Percentiles rank a stretch among this genome's conserved stretches.
These are phyloP conservation scores for Scrobipalpa atriplicella DNA, from an alignment of 2,888 invertebrate genomes.

Conservation along the genomic window DNA sequence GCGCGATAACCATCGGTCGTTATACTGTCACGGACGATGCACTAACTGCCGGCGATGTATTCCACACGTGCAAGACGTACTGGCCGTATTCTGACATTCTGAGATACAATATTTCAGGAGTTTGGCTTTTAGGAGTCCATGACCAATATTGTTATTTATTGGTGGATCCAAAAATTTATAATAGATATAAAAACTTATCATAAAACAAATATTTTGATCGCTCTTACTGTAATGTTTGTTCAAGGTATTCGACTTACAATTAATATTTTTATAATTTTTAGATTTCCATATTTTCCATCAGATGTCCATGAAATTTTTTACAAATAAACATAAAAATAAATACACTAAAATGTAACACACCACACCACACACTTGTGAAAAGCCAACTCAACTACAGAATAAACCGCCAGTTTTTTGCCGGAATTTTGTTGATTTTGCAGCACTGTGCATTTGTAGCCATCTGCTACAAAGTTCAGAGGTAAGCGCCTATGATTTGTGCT, in stretches of 20 bases:
- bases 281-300: too few species aligned
- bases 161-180: too few species aligned
- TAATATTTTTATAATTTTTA: too few species aligned
- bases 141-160: too few species aligned
- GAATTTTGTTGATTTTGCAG: slow-evolving; percentile 45
- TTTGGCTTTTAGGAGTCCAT: neutral
- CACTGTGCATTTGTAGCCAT: slow-evolving; percentile 34
- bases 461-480: neutral
- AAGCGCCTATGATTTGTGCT: slow-evolving; percentile 74
- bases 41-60: slow-evolving; percentile 66
- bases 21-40: slow-evolving; percentile 74
- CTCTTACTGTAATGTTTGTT: too few species aligned
- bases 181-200: too few species aligned
- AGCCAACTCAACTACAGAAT: neutral
- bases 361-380: too few species aligned
- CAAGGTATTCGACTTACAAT: too few species aligned
- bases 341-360: too few species aligned
- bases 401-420: slow-evolving; percentile 48
- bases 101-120: neutral
- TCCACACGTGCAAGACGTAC: slow-evolving; percentile 65
- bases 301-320: too few species aligned
- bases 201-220: too few species aligned
- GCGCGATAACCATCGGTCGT: slow-evolving; percentile 74
- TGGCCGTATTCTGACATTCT: neutral
- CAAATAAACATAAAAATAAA: too few species aligned